Evolutionary conservation across 2,888 invertebrate genomes (phyloP).

Genomic region (Apantesis nais): DNA sequence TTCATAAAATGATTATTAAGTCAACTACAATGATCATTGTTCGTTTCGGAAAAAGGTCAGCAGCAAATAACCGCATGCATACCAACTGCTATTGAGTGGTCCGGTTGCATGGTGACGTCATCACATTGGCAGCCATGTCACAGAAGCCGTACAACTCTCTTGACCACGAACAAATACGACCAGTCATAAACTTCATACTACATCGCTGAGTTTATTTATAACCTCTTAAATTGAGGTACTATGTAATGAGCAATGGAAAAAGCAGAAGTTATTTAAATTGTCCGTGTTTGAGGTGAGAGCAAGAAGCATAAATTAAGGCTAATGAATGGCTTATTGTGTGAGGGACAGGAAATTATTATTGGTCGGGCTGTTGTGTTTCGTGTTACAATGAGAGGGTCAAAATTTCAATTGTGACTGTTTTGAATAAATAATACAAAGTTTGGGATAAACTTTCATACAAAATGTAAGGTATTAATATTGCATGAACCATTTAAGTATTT

Average conservation of each 20-base stretch:
- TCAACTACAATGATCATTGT: conserved; percentile 29
- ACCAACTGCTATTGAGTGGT: conserved; percentile 68
- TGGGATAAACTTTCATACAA: conserved; percentile 10
- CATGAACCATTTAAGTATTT: conserved; percentile 25
- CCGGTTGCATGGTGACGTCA: conserved; percentile 75
- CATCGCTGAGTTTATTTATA: conserved; percentile 64
- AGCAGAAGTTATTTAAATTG: conserved; percentile 54
- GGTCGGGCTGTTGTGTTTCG: conserved; percentile 56
- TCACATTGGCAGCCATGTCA: conserved; percentile 73
- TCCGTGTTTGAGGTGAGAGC: conserved; percentile 71
- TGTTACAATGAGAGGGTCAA: conserved; percentile 62
- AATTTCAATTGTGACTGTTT: conserved; percentile 29
- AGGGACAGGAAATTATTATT: conserved; percentile 83
- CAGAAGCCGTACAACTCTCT: conserved; percentile 74
- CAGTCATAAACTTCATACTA: conserved; percentile 56
- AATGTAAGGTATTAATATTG: conserved; percentile 15
- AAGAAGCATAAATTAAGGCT: conserved; percentile 83
- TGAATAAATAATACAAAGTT: conserved; percentile 18
- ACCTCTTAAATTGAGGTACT: conserved; percentile 53
- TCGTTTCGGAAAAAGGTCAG: conserved; percentile 47
- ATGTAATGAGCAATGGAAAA: conserved; percentile 46
- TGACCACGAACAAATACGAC: conserved; percentile 56
- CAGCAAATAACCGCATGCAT: conserved; percentile 50
- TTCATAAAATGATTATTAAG: conserved; percentile 1
- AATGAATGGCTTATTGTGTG: conserved; percentile 83